Percentiles rank a stretch among this genome's conserved stretches.
Conservation (phyloP, 2,113 vertebrate species). For the Eleginops maclovinus region DNA sequence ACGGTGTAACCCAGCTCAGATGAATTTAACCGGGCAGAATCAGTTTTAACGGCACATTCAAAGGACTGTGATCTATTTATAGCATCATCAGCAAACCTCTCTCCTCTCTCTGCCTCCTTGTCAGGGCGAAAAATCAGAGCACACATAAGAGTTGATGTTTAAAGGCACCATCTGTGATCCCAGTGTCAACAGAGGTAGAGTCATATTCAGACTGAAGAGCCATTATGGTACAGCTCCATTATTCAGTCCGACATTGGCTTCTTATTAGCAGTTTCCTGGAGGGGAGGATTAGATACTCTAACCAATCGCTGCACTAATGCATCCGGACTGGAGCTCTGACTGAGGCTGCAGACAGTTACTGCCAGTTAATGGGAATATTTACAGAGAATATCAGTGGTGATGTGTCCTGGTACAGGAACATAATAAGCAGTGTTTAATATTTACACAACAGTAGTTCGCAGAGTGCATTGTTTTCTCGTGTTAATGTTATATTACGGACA, state of each 20-base stretch:
- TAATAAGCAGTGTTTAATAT: background rate
- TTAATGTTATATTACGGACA: background rate
- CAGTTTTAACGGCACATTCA: conserved; percentile 74
- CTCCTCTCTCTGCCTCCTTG: conserved; percentile 43
- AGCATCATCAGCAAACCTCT: conserved; percentile 59
- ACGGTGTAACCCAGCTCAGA: conserved; percentile 35
- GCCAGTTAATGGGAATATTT: background rate
- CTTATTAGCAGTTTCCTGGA: conserved; percentile 36
- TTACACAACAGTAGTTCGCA: background rate
- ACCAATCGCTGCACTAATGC: conserved; percentile 38
- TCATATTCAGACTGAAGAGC: conserved; percentile 37
- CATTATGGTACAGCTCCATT: conserved; percentile 15
- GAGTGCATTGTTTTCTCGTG: background rate
- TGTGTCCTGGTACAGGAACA: background rate
- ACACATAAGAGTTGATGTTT: conserved; percentile 56
- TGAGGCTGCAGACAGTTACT: background rate
- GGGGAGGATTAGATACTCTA: conserved; percentile 24
- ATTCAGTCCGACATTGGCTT: conserved; percentile 33
- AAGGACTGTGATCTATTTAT: conserved; percentile 75
- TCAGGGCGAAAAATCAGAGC: conserved; percentile 62
- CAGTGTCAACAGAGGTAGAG: conserved; percentile 53
- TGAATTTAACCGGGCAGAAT: conserved; percentile 71
- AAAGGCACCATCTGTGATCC: conserved; percentile 57
- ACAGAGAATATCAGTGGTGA: background rate
- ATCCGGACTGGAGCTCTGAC: conserved; percentile 25